Evolutionary conservation across 2,113 vertebrate species (phyloP), one percentile per base, ranked within the genome.

Genomic region (Phyllopteryx taeniolatus): DNA sequence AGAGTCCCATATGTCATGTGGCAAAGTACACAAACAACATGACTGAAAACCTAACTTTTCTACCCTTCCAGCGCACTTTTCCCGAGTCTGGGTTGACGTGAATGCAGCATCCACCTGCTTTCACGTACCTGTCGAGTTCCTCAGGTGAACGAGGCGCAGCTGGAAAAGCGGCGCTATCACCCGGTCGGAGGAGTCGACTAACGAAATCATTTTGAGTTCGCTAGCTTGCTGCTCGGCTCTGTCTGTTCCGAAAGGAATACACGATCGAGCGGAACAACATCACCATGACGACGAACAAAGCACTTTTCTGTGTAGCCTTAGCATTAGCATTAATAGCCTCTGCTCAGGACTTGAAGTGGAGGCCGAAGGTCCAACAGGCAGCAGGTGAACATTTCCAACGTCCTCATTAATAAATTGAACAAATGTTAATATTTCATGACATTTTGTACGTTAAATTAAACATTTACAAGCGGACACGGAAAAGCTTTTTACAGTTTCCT

Each of bases 151-250:
- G 44, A 83, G 81, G 22, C 71, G 13, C 72, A 71, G 60, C 76
- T 77, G 82, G 62, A 79, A 70, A 51, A 61, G 61, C 27, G 59
- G 13, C 14, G 14, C 61, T 73, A 80, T 85, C 64, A 85, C 46
- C 12, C 0, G 17, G 67, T 14, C 47, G 82, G 82, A 4, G 72
- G 82, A 68, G 84, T 56, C 54, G 76, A 81, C 20, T 79, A 85
- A 13, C 47, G 5, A 49, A 86, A 27, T 39, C 3, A 5, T 17
- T 12, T 49, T 5, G 15, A n/a, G 9, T 27, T 57, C 22, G 9
- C 7, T 11, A 13, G 14, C 10, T 47, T 39, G 65, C 47, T 49
- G 76, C 75, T 10, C 13, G 22, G 3, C 15, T 13, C 27, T 17
- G 12, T 10, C 0, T 53, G 62, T 63, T 56, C 71, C 51, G 27